Conservation (phyloP, 2,113 vertebrate species). For the Dryoscopus gambensis region DNA sequence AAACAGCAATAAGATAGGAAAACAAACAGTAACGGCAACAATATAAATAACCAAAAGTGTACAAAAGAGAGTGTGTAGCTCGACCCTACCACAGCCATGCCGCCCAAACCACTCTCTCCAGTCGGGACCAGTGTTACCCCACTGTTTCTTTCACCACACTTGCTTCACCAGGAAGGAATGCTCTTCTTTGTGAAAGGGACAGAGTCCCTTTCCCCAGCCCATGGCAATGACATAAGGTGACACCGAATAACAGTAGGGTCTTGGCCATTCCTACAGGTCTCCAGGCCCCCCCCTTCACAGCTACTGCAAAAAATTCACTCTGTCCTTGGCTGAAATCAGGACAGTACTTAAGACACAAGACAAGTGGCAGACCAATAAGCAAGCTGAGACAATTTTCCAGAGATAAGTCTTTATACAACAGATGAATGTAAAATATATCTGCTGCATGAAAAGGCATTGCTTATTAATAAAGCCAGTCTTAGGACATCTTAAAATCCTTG, state of each 20-base stretch:
- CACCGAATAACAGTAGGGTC: background rate
- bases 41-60: background rate
- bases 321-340: background rate
- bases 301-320: background rate
- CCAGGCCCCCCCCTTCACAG: background rate
- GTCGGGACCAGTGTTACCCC: background rate
- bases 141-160: rapidly evolving
- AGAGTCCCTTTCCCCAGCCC: rapidly evolving
- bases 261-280: rapidly evolving
- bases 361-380: background rate
- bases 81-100: rapidly evolving
- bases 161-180: background rate
- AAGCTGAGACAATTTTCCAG: background rate
- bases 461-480: slow-evolving; percentile 4
- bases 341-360: background rate
- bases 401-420: background rate
- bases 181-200: background rate
- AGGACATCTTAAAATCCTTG: background rate
- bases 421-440: background rate
- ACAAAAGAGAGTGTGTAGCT: background rate
- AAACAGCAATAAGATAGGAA: background rate
- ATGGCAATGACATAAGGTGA: background rate
- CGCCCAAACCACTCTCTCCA: background rate
- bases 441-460: background rate
- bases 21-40: background rate